phyloP scores from a whole-genome alignment of 2,888 invertebrate genomes.

The Blastobasis adustella region DNA sequence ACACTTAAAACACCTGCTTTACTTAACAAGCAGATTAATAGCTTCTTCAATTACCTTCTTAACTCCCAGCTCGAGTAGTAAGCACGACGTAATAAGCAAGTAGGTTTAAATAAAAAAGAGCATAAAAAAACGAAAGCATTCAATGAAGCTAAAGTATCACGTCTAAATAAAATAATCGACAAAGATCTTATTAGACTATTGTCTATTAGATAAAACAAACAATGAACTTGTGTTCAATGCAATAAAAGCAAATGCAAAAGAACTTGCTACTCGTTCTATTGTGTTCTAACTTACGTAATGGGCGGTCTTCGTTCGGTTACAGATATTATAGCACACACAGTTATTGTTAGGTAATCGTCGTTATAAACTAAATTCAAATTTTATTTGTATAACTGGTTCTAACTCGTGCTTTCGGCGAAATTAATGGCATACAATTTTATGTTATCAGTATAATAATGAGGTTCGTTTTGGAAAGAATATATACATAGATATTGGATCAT shows the following conservation, averaged over 20 bases:
- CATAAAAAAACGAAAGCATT: neutral
- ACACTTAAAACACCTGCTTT: slow-evolving; percentile 4
- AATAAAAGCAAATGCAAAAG: no score
- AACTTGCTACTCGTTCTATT: no score
- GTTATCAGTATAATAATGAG: neutral
- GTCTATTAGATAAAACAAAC: no score
- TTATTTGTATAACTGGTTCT: slow-evolving; percentile 31
- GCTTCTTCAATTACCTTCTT: no score
- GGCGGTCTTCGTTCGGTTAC: slow-evolving; percentile 19
- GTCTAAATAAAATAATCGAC: neutral
- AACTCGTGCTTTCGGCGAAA: slow-evolving; percentile 13
- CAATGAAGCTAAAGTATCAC: neutral
- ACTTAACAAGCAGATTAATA: neutral
- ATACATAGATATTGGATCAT: no score
- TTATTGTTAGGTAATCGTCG: slow-evolving; percentile 25
- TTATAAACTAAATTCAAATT: slow-evolving; percentile 18
- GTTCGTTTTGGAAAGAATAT: no score
- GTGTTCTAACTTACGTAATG: neutral
- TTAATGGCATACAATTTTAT: slow-evolving; percentile 10
- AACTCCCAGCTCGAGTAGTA: no score
- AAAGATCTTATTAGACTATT: neutral
- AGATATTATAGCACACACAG: slow-evolving; percentile 23
- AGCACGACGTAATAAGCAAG: no score
- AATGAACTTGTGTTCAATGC: no score
- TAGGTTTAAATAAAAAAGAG: no score